Evolutionary conservation across 2,113 vertebrate genomes (phyloP).

Genomic region (Lonchura striata): DNA sequence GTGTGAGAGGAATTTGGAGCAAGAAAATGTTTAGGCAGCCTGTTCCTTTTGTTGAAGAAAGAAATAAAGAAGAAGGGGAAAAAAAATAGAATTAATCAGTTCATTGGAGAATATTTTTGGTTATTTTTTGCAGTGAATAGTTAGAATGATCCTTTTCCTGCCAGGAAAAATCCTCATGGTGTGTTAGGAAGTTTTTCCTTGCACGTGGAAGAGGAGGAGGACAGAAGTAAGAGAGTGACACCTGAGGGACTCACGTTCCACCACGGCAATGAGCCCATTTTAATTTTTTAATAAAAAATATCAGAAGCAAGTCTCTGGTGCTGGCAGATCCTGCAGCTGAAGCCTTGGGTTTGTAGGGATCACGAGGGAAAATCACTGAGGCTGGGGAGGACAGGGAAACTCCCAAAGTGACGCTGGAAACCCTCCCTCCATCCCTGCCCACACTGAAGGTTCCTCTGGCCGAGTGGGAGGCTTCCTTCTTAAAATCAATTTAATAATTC

Average conservation of each 20-base stretch:
- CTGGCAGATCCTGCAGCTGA: not conserved
- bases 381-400: not conserved
- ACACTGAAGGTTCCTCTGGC: not conserved
- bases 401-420: not conserved
- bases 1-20: not conserved
- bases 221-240: not conserved
- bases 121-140: not conserved
- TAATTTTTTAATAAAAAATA: not conserved
- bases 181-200: not conserved
- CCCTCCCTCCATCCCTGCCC: not conserved
- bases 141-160: not conserved
- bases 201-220: rapidly evolving
- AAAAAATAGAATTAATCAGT: not conserved
- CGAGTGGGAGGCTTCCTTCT: not conserved
- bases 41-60: not conserved
- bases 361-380: not conserved
- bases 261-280: not conserved
- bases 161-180: not conserved
- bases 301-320: not conserved
- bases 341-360: not conserved
- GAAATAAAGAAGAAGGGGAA: not conserved
- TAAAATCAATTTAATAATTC: not conserved
- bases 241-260: not conserved
- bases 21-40: not conserved
- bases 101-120: not conserved